Conservation (phyloP, 2,888 invertebrate genomes). For the Mystacides longicornis region DNA sequence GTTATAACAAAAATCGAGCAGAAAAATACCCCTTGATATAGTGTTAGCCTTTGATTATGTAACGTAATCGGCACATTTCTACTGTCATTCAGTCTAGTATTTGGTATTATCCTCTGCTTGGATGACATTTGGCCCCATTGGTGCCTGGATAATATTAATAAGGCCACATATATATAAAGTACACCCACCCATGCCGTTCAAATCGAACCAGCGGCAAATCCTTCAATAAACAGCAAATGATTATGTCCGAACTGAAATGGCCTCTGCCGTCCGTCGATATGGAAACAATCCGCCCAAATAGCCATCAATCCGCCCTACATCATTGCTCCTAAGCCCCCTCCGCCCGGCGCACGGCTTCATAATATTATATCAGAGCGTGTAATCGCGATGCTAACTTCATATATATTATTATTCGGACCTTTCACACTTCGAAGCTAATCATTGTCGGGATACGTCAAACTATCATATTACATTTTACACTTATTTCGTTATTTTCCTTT, state of each 20-base stretch:
- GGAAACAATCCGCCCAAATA: slow-evolving; percentile 26
- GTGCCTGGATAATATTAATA: neutral
- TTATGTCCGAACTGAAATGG: slow-evolving; percentile 24
- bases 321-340: slow-evolving; percentile 25
- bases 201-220: slow-evolving; percentile 24
- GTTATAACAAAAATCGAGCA: neutral
- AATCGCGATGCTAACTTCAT: neutral
- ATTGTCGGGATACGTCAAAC: slow-evolving; percentile 1
- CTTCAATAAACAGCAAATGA: slow-evolving; percentile 27
- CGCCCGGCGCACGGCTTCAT: slow-evolving; percentile 14
- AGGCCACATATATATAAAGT: neutral
- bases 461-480: neutral
- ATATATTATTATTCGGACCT: neutral
- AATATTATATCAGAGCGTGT: neutral
- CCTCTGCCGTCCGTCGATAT: slow-evolving; percentile 25
- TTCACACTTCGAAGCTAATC: slow-evolving; percentile 13
- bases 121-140: neutral
- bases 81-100: neutral
- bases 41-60: neutral
- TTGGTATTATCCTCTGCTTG: neutral
- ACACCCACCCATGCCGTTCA: slow-evolving; percentile 8
- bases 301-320: slow-evolving; percentile 27
- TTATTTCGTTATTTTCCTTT: neutral
- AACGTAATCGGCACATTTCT: neutral
- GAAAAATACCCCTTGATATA: neutral